Base-by-base conservation (phyloP, 2,888 invertebrate species). In the Acronicta alni region DNA sequence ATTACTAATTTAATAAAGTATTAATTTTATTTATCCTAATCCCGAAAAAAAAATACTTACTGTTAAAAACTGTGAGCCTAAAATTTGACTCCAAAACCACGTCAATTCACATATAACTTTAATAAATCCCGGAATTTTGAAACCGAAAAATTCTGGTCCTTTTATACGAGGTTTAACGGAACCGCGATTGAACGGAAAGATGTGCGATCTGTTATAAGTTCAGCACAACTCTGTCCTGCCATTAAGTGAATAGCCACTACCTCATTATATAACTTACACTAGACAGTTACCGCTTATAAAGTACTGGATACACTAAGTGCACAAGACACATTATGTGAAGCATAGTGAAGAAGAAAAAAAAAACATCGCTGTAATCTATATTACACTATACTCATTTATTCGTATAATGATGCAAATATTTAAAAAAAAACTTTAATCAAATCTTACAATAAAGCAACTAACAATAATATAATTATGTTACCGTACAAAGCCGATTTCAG, bases 291-390 rank as follows among this genome's bases (percentile, higher is more conserved):
- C 12, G 15, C 18, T 52, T 20, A 32, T 67, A 66, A 67, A 42
- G 67, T 12, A 10, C 3, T 0, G 2, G 20, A 39, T 16, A 71
- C 72, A 67, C 67, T 32, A n/a, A 5, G 48, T 8, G 7, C n/a
- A n/a, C n/a, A n/a, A n/a, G n/a, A n/a, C n/a, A n/a, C n/a, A n/a
- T n/a, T n/a, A n/a, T n/a, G n/a, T n/a, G n/a, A n/a, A n/a, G n/a
- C n/a, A n/a, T n/a, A n/a, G n/a, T n/a, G n/a, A n/a, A n/a, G n/a
- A n/a, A n/a, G n/a, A n/a, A n/a, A n/a, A n/a, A n/a, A n/a, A n/a
- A n/a, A n/a, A n/a, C n/a, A n/a, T n/a, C n/a, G n/a, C n/a, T n/a
- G n/a, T n/a, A n/a, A n/a, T n/a, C n/a, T n/a, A n/a, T n/a, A n/a
- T n/a, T n/a, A n/a, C n/a, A n/a, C n/a, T n/a, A n/a, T n/a, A n/a